Base-by-base conservation (phyloP, 1,140 invertebrate species). In the Palaemon carinicauda region DNA sequence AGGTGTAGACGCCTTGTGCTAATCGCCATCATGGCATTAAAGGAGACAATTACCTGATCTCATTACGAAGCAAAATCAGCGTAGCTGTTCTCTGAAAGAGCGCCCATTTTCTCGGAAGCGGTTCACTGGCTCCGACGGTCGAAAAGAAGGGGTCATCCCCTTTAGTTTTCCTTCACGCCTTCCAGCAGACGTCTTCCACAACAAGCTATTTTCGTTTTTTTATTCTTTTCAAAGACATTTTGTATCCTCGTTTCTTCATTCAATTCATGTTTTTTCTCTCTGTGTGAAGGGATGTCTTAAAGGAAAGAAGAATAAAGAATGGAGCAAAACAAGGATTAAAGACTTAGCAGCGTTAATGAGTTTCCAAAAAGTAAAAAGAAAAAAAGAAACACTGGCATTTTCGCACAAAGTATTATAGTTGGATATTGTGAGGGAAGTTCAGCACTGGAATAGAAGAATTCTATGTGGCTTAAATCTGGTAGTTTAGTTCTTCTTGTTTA, bases 1-100 rank as follows among this genome's bases (percentile, higher is more conserved):
- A 86, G 84, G 84, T 86, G 84, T 80, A 52, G 84, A 86, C 60
- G 84, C 77, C 84, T 31, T 80, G 84, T 73, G 65, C 84, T 86
- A 86, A 86, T 86, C 84, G 60, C 84, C 50, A 86, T 86, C 84
- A 86, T 29, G 84, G 77, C 74, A 86, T 71, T 86, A 86, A 86
- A 86, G 77, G 77, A 86, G 84, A 86, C 77, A 86, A 80, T 86
- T 86, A 86, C 77, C 65, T 71, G 77, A 79, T 80, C 84, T 80
- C 84, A 86, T 86, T 86, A 86, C 56, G 50, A 29, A 15, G 17
- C 51, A 54, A 78, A 86, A 80, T 80, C 50, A 52, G 21, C 77
- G 84, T 86, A 24, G 77, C 65, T 71, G 21, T 86, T 86, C 84
- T 4, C 84, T 86, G 84, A 86, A 86, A 86, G 84, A 74, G 31